Base-by-base conservation (phyloP, 2,113 vertebrate genomes). In the Corythornis vintsioides region DNA sequence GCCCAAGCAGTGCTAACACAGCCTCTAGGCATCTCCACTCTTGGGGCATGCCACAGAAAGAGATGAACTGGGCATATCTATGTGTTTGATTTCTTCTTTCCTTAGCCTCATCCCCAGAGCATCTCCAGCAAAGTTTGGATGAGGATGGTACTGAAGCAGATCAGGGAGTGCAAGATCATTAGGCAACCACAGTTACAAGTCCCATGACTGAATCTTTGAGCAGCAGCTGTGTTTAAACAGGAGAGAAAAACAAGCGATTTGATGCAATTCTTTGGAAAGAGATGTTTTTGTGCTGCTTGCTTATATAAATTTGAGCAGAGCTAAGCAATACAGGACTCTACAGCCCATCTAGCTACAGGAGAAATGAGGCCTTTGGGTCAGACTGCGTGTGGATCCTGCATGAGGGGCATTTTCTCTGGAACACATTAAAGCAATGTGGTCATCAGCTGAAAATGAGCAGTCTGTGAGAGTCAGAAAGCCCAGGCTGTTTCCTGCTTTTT, bases 321-420 rank as follows among this genome's bases (percentile, higher is more conserved):
- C 40, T 69, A 50, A 35, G 8, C 43, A 71, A 57, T 56, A 4
- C 35, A 75, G 53, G 31, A 48, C 43, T 31, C 70, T 79, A 2
- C 29, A 79, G 80, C 26, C 40, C 22, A 6, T 48, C 16, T 6
- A 75, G 40, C 42, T 79, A 6, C 24, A 47, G 64, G 66, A 67
- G 72, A 24, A 79, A 70, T 81, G 0, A 60, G 52, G 6, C 33
- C 71, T 59, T 70, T 26, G 47, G 24, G 45, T 25, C 1, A 1
- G 65, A 9, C 9, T 45, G 28, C 42, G 48, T 40, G 50, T n/a
- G 64, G 50, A 16, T 59, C 45, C 28, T 72, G 6, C 15, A n/a
- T 25, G 53, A 87, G 55, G 67, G 71, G 84, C 55, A 22, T 87
- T 93, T 91, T 63, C 89, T 73, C 55, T 85, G 78, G 42, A 92